phyloP scores from a whole-genome alignment of 2,113 vertebrate species.

The Tupaia chinensis region DNA sequence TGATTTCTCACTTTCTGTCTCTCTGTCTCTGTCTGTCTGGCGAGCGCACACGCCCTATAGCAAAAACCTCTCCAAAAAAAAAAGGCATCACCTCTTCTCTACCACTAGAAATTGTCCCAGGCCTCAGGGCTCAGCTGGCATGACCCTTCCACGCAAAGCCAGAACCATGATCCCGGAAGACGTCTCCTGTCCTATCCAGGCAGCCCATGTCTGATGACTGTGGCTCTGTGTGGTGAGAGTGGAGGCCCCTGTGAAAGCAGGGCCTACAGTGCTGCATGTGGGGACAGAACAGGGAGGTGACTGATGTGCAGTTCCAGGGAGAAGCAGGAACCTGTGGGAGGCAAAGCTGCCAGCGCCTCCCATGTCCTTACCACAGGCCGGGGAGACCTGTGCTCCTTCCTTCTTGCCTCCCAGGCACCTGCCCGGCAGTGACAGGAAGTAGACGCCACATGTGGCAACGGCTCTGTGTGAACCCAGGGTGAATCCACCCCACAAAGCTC shows the following conservation, averaged over 20 bases:
- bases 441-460: not conserved
- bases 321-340: not conserved
- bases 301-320: not conserved
- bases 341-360: not conserved
- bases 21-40: too few species aligned
- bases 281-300: accelerated
- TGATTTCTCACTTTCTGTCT: too few species aligned
- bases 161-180: not conserved
- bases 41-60: too few species aligned
- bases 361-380: not conserved
- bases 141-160: not conserved
- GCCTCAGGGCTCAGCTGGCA: not conserved
- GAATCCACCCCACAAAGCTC: not conserved
- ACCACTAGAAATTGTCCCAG: not conserved
- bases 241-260: not conserved
- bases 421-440: not conserved
- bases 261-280: not conserved
- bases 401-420: not conserved
- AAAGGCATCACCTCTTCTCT: not conserved
- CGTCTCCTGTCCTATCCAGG: not conserved
- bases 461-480: not conserved
- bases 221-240: not conserved
- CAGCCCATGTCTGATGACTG: not conserved
- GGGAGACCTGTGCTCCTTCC: not conserved
- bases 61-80: too few species aligned